Evolutionary conservation across 2,888 invertebrate genomes (phyloP).

Genomic region (Tanytarsus gracilentus): DNA sequence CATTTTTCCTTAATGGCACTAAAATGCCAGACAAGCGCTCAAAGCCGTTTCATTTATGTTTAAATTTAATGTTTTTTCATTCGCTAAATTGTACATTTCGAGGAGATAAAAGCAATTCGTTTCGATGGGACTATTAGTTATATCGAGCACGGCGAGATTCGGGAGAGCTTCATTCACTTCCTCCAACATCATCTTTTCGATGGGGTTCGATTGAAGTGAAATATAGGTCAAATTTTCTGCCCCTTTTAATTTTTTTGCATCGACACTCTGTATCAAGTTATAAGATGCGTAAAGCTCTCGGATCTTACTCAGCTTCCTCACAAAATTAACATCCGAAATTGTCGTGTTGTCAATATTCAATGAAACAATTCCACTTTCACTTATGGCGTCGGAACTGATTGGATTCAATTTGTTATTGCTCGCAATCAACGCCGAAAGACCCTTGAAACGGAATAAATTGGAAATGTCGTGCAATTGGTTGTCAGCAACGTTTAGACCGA

Average conservation of each 20-base stretch:
- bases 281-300: constrained; percentile 9
- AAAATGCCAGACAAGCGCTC: constrained; percentile 14
- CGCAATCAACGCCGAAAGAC: constrained; percentile 18
- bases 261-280: constrained; percentile 4
- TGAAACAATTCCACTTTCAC: constrained; percentile 25
- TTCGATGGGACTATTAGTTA: background rate
- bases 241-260: background rate
- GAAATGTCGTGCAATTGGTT: constrained; percentile 15
- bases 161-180: constrained; percentile 8
- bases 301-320: constrained; percentile 5
- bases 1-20: too few relatives aligned
- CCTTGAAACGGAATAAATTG: constrained; percentile 28
- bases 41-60: constrained; percentile 16
- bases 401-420: constrained; percentile 27
- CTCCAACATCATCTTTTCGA: background rate
- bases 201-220: constrained; percentile 14
- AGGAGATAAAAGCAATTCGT: constrained; percentile 10
- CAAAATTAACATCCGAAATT: constrained; percentile 11
- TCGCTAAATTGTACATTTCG: constrained; percentile 10
- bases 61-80: constrained; percentile 22
- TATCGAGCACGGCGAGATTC: constrained; percentile 4
- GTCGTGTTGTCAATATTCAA: constrained; percentile 27
- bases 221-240: constrained; percentile 1
- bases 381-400: constrained; percentile 16
- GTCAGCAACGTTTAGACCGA: constrained; percentile 18